Percentiles rank a stretch among this genome's conserved stretches.
These are phyloP conservation scores for Patella pellucida DNA, from an alignment of 2,888 invertebrate genomes.

Conservation along the genomic window DNA sequence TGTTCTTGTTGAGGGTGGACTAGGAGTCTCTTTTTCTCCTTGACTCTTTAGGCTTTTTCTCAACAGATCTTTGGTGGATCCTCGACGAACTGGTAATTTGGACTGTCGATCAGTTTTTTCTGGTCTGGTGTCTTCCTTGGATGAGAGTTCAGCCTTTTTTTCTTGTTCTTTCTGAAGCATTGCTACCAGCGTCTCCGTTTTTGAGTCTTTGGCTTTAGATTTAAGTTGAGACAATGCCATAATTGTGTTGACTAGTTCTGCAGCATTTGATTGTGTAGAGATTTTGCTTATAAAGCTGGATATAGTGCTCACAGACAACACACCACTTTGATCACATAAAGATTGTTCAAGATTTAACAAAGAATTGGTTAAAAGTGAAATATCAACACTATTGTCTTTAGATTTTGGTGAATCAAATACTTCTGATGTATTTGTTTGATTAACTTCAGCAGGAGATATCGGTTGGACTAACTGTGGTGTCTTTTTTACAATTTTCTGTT, in stretches of 20 bases:
- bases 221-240: conserved; percentile 16
- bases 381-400: not conserved
- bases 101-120: conserved; percentile 9
- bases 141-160: not conserved
- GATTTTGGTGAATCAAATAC: not conserved
- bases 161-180: conserved; percentile 1
- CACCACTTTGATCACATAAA: conserved; percentile 13
- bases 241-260: conserved; percentile 28
- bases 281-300: conserved; percentile 30
- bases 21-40: not conserved
- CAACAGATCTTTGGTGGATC: conserved; percentile 13
- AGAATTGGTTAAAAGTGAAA: not conserved
- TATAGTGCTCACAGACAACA: conserved; percentile 34
- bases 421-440: not conserved
- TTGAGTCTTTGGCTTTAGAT: conserved; percentile 12
- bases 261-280: conserved; percentile 23
- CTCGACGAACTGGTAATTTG: conserved; percentile 14
- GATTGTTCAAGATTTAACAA: conserved; percentile 17
- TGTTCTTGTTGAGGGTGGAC: not conserved
- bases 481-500: not conserved
- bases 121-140: not conserved
- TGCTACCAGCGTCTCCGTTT: not conserved
- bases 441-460: not conserved
- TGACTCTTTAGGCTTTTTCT: conserved; percentile 15
- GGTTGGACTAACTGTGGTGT: not conserved